Percentiles rank a stretch among this genome's conserved stretches.
Evolutionary conservation across 37 sponge, comb jelly and placozoan species (phyloP).

Genomic region (Oscarella lobularis): DNA sequence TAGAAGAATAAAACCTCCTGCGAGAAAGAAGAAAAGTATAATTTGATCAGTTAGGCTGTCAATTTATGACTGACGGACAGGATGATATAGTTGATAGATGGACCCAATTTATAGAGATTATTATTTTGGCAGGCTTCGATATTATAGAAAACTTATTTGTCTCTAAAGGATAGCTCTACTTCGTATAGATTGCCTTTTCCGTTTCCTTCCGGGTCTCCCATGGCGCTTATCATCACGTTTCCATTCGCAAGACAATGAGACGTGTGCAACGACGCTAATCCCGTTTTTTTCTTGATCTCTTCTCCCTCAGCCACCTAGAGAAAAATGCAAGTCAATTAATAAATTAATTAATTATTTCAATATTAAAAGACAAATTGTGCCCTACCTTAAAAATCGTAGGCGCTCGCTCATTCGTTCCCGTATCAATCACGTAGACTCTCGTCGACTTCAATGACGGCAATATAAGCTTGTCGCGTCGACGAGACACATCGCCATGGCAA

Average conservation of each 20-base stretch:
- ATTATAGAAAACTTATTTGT: no score
- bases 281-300: constrained; percentile 41
- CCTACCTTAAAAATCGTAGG: constrained; percentile 54
- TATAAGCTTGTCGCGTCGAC: constrained; percentile 48
- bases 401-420: constrained; percentile 45
- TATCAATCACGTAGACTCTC: constrained; percentile 70
- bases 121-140: no score
- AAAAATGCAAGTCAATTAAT: no score
- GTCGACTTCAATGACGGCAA: constrained; percentile 52
- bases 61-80: no score
- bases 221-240: constrained; percentile 63
- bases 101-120: no score
- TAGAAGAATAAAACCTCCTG: constrained; percentile 69
- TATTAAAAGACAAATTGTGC: not conserved
- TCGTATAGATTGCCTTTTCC: constrained; percentile 50
- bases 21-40: no score
- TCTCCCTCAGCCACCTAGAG: constrained; percentile 51
- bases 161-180: no score
- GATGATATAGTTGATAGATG: no score
- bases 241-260: constrained; percentile 72
- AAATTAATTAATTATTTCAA: not conserved
- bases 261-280: constrained; percentile 54
- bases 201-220: constrained; percentile 68
- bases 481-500: constrained; percentile 61
- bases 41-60: no score